phyloP scores from a whole-genome alignment of 2,888 invertebrate species.

The Calameuta filiformis region DNA sequence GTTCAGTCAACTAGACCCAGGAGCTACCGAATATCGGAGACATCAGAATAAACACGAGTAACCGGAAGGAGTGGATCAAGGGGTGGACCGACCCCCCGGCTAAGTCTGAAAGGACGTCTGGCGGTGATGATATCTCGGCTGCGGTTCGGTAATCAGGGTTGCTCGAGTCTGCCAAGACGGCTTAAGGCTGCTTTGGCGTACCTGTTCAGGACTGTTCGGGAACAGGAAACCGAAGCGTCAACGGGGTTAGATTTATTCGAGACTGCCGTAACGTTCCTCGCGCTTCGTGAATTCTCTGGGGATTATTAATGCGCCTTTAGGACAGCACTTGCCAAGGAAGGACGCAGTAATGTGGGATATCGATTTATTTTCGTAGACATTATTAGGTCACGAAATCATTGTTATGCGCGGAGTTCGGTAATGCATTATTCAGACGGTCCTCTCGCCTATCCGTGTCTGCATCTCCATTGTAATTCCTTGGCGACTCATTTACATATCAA shows the following conservation, averaged over 20 bases:
- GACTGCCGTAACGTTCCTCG: not conserved
- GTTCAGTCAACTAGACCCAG: conserved; percentile 38
- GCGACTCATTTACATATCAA: conserved; percentile 63
- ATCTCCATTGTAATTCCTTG: conserved; percentile 62
- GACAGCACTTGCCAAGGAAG: not conserved
- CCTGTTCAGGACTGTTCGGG: not conserved
- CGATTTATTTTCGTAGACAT: conserved; percentile 51
- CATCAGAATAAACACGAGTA: not conserved
- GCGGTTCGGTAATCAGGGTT: not conserved
- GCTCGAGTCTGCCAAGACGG: not conserved
- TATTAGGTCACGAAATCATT: conserved; percentile 56
- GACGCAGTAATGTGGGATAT: conserved; percentile 40
- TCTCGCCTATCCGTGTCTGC: conserved; percentile 54
- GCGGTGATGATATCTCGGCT: not conserved
- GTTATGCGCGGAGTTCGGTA: conserved; percentile 56
- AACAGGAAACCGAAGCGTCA: not conserved
- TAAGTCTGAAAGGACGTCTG: too few species aligned
- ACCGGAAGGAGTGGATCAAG: not conserved
- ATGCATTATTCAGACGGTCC: conserved; percentile 59
- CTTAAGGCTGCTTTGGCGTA: not conserved
- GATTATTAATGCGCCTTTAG: conserved; percentile 14
- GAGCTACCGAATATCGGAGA: conserved; percentile 15
- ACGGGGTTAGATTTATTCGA: not conserved
- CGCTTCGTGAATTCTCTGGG: conserved; percentile 5
- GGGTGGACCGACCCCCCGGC: too few species aligned